Base-by-base conservation (phyloP, 2,113 vertebrate species). In the Trematocara zebra region DNA sequence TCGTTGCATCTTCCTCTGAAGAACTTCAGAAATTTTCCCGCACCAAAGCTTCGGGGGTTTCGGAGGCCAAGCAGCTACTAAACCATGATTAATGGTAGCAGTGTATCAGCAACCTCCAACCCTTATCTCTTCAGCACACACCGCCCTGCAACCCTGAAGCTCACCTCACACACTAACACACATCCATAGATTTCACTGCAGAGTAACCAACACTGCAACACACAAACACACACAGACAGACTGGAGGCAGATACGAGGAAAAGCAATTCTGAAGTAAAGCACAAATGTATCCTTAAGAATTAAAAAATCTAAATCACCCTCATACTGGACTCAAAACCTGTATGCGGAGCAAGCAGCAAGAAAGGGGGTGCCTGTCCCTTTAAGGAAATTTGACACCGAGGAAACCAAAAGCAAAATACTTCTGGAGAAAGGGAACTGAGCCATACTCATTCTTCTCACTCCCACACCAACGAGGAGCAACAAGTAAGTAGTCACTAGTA, bases 121-220 rank as follows among this genome's bases (percentile, higher is more conserved):
- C 76, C 89, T 94, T 94, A 94, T 94, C 95, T 91, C 76, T 15
- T 8, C 31, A 4, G 83, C 81, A 86, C 94, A 90, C 92, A 83
- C 90, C 31, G 85, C 49, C 15, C 11, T 31, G 51, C 76, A 86
- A 84, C 49, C 51, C 78, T 82, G 52, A 8, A 17, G 37, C 56
- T 56, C 80, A 84, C 33, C 69, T 28, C 59, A 18, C 78, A 83
- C 49, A 23, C 42, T 8, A 67, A 89, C 59, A 15, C 49, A 67
- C 37, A 74, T 40, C 26, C 11, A 15, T 56, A 87, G 67, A 61
- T 76, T 76, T 49, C 44, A 49, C 26, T 31, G 69, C 84, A 89
- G n/a, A 49, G 61, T 35, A 76, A 26, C 52, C 5, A 35, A 82
- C 33, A 80, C 4, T 17, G 7, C 61, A 49, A 74, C 51, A 56